Evolutionary conservation across 2,888 invertebrate genomes (phyloP), one percentile per base, ranked within the genome.

Genomic region (Adela reaumurella): DNA sequence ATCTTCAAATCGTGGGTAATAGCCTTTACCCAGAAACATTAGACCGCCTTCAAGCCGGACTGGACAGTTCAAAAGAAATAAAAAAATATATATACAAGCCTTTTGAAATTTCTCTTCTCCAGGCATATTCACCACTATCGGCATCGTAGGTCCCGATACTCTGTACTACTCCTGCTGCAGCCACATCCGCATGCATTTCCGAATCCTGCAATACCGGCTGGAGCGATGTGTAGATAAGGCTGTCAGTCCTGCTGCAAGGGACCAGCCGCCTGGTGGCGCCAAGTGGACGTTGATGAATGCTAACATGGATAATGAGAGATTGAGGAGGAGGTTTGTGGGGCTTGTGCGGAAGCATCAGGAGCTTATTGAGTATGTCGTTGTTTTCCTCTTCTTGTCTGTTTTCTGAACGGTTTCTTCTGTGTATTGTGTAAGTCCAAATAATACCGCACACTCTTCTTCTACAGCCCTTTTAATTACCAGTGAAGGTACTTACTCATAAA

Each of bases 141-240:
- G 43, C 41, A 43, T 43, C 18, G 28, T 29, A 35, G 67, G 67
- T 0, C 54, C 63, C 0, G 74, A 74, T 46, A 63, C 64, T 0
- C 55, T 72, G 0, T 65, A 68, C 50, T 68, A 64, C 48, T 58
- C 58, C 0, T 58, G 66, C 11, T 73, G 74, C 47, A 59, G 62
- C 0, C 68, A 64, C 52, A 58, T 68, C 0, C 64, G 62, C 44
- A 70, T 74, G 66, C 68, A 74, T 45, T 73, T 74, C 47, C 57
- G 59, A 1, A 57, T 73, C 1, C 55, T 74, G 14, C 60, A 67
- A 14, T 55, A 59, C 2, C 57, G 57, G 3, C 60, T 66, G n/a
- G 62, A 67, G 51, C 8, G 17, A 6, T 6, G 20, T n/a, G 45
- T 16, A n/a, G 35, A 35, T 11, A 18, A 29, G 16, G 18, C 46